Base-by-base conservation (phyloP, 37 sponge, comb jelly and placozoan species). In the Crambe crambe region DNA sequence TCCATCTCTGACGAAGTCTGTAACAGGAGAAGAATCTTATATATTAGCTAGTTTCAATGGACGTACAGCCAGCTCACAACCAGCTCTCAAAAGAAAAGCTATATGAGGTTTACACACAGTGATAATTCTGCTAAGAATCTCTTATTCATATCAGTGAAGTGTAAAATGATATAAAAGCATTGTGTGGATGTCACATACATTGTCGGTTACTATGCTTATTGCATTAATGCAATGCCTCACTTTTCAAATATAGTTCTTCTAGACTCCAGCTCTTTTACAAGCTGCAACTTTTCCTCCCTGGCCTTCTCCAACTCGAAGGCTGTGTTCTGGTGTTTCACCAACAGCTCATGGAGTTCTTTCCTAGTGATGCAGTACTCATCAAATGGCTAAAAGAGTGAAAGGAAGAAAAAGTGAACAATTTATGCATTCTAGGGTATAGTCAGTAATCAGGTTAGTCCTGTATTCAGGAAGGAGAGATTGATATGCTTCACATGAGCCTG, bases 321-420 rank as follows among this genome's bases (percentile, higher is more conserved):
- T 18, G 83, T 82, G 15, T 57, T 44, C 63, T 88, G 88, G 39
- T 77, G 88, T 42, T 36, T 70, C 67, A 42, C 67, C 15, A 82
- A 62, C 20, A 82, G 73, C 23, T 77, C 83, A 35, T 76, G 83
- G 0, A 88, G 83, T 42, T 88, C 88, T 67, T 82, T 88, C 42
- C 77, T 76, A 37, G 88, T 88, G 68, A 88, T 77, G 69, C 88
- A 88, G 66, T 82, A 88, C 32, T 82, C 83, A 61, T 82, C 78
- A 63, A 78, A 88, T 21, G 88, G 88, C 88, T 88, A 58, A 31
- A 57, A 2, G 20, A 72, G 44, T 10, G 36, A 25, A 3, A 9
- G 31, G 41, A 20, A 15, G 69, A 26, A 39, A 68, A 37, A 9
- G 38, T 9, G 9, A 68, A 36, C 26, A 68, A 26, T 34, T 18